Conservation (phyloP, 1,140 invertebrate genomes). For the Panagrolaimus sp. region DNA sequence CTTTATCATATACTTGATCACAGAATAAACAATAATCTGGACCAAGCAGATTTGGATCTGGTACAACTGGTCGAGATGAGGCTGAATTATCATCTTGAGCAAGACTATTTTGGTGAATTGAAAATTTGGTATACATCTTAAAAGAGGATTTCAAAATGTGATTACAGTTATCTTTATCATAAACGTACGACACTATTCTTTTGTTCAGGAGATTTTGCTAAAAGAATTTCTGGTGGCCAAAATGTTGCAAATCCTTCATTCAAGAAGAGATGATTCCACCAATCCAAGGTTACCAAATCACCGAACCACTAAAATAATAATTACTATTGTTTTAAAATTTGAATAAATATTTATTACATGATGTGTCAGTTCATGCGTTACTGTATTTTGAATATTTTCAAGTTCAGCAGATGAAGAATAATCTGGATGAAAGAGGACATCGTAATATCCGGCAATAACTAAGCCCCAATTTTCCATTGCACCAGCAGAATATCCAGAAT, state of each 20-base stretch:
- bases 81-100: neutral
- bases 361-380: neutral
- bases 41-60: neutral
- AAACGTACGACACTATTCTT: neutral
- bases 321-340: too few species aligned
- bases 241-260: slow-evolving; percentile 8
- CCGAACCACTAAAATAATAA: neutral
- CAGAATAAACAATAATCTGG: neutral
- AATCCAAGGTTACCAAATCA: slow-evolving; percentile 10
- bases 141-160: neutral
- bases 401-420: neutral
- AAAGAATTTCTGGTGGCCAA: neutral
- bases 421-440: neutral
- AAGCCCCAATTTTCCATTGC: slow-evolving; percentile 16
- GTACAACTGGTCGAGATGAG: neutral
- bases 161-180: too few species aligned
- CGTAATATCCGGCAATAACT: neutral
- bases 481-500: neutral
- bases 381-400: neutral
- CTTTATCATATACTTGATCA: slow-evolving; percentile 1
- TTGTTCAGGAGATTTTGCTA: neutral
- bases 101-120: neutral
- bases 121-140: neutral
- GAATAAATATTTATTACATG: neutral
- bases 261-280: slow-evolving; percentile 9